Percentiles rank a stretch among this genome's conserved stretches.
These are phyloP conservation scores for Euclidia mi DNA, from an alignment of 2,888 invertebrate genomes.

Conservation along the genomic window DNA sequence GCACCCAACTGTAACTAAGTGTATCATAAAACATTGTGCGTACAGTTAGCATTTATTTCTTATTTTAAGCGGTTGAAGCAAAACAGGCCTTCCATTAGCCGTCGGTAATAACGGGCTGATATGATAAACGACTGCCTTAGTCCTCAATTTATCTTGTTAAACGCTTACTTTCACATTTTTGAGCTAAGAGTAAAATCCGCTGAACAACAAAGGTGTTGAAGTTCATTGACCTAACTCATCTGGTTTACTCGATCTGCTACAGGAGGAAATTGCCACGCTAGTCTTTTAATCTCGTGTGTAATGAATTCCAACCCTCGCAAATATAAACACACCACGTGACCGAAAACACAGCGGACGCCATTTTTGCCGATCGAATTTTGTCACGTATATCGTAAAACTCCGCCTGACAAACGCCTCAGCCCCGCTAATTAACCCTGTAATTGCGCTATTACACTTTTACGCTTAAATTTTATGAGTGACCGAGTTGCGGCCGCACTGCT, in stretches of 20 bases:
- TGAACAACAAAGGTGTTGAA: constrained; percentile 8
- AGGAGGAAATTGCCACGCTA: constrained; percentile 25
- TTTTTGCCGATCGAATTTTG: constrained; percentile 62
- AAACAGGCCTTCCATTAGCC: not conserved
- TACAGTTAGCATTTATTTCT: too few species aligned
- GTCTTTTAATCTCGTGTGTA: constrained; percentile 46
- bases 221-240: constrained; percentile 6
- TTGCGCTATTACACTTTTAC: constrained; percentile 80
- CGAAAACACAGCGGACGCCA: constrained; percentile 35
- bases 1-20: too few species aligned
- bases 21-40: too few species aligned
- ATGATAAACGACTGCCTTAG: constrained; percentile 12
- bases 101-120: not conserved
- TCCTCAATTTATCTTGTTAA: constrained; percentile 4
- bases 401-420: constrained; percentile 78
- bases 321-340: constrained; percentile 62
- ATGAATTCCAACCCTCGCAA: constrained; percentile 54
- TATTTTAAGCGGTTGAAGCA: too few species aligned
- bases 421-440: constrained; percentile 84
- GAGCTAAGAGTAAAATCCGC: constrained; percentile 8
- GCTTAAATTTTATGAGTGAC: constrained; percentile 78
- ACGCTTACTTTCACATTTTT: constrained; percentile 13
- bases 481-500: constrained; percentile 57
- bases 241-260: constrained; percentile 16
- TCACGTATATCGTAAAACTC: constrained; percentile 77